Percentiles rank a stretch among this genome's conserved stretches.
These are phyloP conservation scores for Spea multiplicata DNA, from an alignment of 2,113 vertebrate genomes.

Conservation along the genomic window DNA sequence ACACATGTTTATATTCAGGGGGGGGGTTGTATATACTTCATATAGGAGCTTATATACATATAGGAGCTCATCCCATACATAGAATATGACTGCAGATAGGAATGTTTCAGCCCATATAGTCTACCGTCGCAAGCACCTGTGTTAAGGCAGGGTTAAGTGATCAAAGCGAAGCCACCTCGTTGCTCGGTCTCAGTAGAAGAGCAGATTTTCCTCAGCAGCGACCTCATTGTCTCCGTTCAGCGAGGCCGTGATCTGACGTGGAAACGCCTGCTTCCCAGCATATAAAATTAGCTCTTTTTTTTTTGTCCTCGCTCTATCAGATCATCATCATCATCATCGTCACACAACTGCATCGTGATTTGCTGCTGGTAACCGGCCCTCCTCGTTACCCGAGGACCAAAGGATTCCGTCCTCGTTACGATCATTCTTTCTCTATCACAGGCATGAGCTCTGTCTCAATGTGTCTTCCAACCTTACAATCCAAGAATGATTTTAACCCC, in stretches of 20 bases:
- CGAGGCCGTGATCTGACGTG: conserved; percentile 4
- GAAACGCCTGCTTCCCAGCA: background rate
- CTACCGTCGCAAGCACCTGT: background rate
- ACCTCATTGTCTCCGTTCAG: background rate
- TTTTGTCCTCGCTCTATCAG: background rate
- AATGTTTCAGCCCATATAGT: background rate
- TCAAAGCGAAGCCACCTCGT: background rate
- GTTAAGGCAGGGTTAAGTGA: background rate
- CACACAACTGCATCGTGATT: background rate
- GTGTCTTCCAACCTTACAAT: no score
- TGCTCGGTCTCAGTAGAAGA: background rate
- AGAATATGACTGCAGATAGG: no score
- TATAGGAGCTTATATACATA: no score
- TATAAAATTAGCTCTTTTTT: background rate
- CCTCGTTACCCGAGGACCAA: background rate
- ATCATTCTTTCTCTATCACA: background rate
- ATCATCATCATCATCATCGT: background rate
- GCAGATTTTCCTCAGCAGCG: background rate
- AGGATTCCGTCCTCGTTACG: background rate
- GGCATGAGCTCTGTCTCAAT: no score
- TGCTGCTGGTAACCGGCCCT: background rate
- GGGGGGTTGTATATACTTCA: no score
- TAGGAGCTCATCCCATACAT: no score
- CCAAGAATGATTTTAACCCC: no score
- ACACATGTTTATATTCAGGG: no score